Base-by-base conservation (phyloP, 1,140 invertebrate genomes). In the Listronotus oregonensis region DNA sequence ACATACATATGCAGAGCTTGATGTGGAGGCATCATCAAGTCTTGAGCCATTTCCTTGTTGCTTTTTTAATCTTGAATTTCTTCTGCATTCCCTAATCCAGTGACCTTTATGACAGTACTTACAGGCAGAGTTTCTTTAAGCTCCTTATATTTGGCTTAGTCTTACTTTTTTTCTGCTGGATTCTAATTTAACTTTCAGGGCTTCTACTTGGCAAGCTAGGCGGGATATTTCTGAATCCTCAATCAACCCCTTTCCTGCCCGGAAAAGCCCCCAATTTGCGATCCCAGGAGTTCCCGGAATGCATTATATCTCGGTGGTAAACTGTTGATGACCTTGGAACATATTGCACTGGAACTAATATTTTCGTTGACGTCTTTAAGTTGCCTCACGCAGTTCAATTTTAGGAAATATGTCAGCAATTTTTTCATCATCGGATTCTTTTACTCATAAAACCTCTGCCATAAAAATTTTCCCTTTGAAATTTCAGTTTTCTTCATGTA, bases 301-400 rank as follows among this genome's bases (percentile, higher is more conserved):
- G 64, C 70, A 73, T 71, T n/a, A 81, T 77, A 68, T 81, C 79
- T 42, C n/a, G 78, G 78, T 31, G 77, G 70, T 40, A 73, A 78
- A 47, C 73, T 72, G 77, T 68, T 58, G 72, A 58, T 61, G n/a
- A n/a, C 75, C 77, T 43, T n/a, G 56, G 71, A 46, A 67, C 55
- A 63, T 40, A 42, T 69, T 39, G 44, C 44, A 54, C 58, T 52
- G 1, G n/a, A n/a, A n/a, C n/a, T 34, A 11, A 52, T 61, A 43
- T n/a, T 54, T 39, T 27, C 47, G 37, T 42, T n/a, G n/a, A n/a
- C n/a, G n/a, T n/a, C n/a, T n/a, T n/a, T n/a, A n/a, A n/a, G n/a
- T n/a, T 58, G 10, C 11, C 68, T 43, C 46, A 60, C 58, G n/a
- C n/a, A n/a, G n/a, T n/a, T n/a, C n/a, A n/a, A n/a, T n/a, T n/a